Evolutionary conservation across 2,113 vertebrate genomes (phyloP), one percentile per base, ranked within the genome.

Genomic region (Stegastes partitus): DNA sequence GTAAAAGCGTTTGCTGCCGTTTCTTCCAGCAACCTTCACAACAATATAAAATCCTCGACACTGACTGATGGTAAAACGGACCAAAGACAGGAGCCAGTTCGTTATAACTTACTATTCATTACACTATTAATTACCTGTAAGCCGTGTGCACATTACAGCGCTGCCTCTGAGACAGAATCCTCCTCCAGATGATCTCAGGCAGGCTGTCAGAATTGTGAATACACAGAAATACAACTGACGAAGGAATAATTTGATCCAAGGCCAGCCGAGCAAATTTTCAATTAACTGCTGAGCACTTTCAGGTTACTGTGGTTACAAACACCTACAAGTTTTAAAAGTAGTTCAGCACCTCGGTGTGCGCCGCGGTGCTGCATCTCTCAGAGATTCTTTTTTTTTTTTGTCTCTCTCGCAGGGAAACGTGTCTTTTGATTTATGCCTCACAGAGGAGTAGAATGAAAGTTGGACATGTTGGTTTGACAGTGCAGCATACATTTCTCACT

Each of bases 261-360:
- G 57, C 37, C 84, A 76, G 79, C 16, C 19, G 68, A 81, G 59
- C 11, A 64, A 49, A 61, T 22, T 42, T 55, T 22, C 26, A 25
- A 73, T 66, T 11, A 67, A 68, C 34, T 22, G 49, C n/a, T 4
- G 11, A 71, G 1, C 6, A 23, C 11, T 4, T 53, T 68, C n/a
- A 55, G 12, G 53, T 77, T 61, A 45, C 68, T 68, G 59, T 34
- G 25, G 68, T 50, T 74, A 74, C 53, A 55, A 80, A 80, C 11
- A 51, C 54, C 54, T 55, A 56, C 11, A 50, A 51, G 42, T 57
- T 56, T 67, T 31, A 66, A 61, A 76, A 68, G 58, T 51, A 62
- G 61, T 56, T 68, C 51, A 64, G 11, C 64, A 73, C 45, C 39
- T 11, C 61, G 1, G 11, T 6, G 11, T 47, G 26, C 9, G 22